These are phyloP conservation scores for Anguilla marmorata DNA, from an alignment of 2,797 vertebrate species.

Conservation along the genomic window DNA sequence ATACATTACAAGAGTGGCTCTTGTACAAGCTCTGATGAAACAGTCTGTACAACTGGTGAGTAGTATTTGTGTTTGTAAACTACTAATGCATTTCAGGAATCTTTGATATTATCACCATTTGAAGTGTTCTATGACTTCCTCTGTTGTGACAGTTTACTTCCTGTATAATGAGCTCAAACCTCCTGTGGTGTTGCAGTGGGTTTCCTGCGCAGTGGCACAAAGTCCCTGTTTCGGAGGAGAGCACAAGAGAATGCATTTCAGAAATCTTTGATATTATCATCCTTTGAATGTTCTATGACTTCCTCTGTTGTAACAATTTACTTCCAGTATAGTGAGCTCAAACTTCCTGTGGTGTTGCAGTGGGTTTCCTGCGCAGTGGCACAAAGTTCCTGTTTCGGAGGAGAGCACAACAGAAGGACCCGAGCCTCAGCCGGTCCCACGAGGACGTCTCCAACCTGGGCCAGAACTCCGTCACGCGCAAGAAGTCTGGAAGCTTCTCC, in stretches of 20 bases:
- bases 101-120: no score
- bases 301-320: neutral
- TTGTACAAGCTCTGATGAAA: neutral
- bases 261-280: no score
- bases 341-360: conserved; percentile 63
- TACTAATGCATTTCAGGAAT: conserved; percentile 54
- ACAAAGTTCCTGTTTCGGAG: conserved; percentile 90
- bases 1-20: neutral
- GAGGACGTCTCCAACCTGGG: conserved; percentile 87
- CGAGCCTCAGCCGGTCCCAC: conserved; percentile 91
- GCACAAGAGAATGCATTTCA: conserved; percentile 72
- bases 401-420: conserved; percentile 82
- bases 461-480: conserved; percentile 69
- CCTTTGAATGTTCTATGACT: neutral
- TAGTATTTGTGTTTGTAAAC: no score
- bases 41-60: no score
- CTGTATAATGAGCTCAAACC: neutral
- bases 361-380: conserved; percentile 90
- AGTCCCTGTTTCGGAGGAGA: conserved; percentile 86
- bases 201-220: conserved; percentile 91
- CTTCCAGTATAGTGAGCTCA: neutral
- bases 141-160: neutral
- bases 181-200: conserved; percentile 74
- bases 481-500: conserved; percentile 91
- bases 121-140: neutral